phyloP scores from a whole-genome alignment of 2,888 invertebrate genomes.

The Nysson spinosus region DNA sequence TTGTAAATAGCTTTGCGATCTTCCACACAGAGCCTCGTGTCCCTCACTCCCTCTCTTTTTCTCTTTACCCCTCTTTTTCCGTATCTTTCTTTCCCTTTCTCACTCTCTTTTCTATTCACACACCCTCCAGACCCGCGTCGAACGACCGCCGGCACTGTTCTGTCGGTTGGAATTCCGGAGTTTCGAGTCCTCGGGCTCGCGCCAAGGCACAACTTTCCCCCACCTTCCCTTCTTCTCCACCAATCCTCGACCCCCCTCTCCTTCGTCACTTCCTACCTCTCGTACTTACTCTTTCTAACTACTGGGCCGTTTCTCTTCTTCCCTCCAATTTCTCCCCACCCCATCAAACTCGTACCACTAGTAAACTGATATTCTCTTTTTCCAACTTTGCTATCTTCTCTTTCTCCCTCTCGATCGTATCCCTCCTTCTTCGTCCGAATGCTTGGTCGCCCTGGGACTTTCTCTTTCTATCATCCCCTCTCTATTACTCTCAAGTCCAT shows the following conservation, averaged over 20 bases:
- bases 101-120: constrained; percentile 25
- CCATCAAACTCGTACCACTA: not conserved
- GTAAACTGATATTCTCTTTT: constrained; percentile 20
- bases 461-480: constrained; percentile 25
- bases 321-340: constrained; percentile 21
- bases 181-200: constrained; percentile 70
- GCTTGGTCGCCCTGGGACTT: constrained; percentile 8
- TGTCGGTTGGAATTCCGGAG: constrained; percentile 73
- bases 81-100: constrained; percentile 17
- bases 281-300: constrained; percentile 28
- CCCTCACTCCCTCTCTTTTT: constrained; percentile 17
- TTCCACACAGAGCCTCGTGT: constrained; percentile 34
- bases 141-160: constrained; percentile 70
- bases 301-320: constrained; percentile 22
- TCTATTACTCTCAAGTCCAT: constrained; percentile 24
- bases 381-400: constrained; percentile 8
- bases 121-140: constrained; percentile 64
- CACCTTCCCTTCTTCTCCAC: constrained; percentile 45
- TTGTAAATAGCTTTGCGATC: constrained; percentile 40
- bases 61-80: constrained; percentile 11
- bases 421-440: constrained; percentile 32
- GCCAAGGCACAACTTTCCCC: constrained; percentile 66
- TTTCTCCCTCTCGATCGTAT: constrained; percentile 14
- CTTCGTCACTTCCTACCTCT: constrained; percentile 49
- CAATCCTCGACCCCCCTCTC: constrained; percentile 47